These are phyloP conservation scores for Torymus texanus DNA, from an alignment of 2,888 invertebrate species.

Conservation along the genomic window DNA sequence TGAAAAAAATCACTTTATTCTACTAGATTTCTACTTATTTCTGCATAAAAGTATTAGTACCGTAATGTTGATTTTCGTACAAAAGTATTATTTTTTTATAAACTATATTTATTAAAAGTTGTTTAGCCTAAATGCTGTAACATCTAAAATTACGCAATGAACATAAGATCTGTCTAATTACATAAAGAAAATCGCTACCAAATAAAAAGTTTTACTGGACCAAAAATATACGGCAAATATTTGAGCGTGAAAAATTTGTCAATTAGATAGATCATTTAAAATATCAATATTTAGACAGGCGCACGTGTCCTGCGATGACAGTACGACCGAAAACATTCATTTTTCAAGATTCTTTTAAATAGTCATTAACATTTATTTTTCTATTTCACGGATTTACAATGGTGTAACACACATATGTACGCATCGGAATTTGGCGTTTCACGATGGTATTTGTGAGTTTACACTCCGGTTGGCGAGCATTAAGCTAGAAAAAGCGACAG, in stretches of 20 bases:
- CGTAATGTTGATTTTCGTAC: no score
- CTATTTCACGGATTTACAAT: constrained; percentile 63
- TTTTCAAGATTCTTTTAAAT: constrained; percentile 70
- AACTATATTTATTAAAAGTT: no score
- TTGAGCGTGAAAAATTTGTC: constrained; percentile 18
- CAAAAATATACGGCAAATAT: not conserved
- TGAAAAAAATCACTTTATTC: no score
- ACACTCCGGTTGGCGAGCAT: not conserved
- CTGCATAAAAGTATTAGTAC: no score
- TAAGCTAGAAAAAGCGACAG: not conserved
- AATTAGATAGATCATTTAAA: constrained; percentile 52
- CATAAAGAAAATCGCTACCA: not conserved
- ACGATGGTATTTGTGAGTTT: not conserved
- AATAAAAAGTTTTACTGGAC: not conserved
- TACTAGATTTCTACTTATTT: no score
- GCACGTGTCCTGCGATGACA: constrained; percentile 4
- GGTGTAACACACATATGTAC: constrained; percentile 4
- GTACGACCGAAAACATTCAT: constrained; percentile 57
- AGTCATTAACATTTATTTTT: constrained; percentile 71
- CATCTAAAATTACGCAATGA: no score
- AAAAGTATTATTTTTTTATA: no score
- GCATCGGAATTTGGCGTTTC: constrained; percentile 5
- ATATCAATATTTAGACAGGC: constrained; percentile 59
- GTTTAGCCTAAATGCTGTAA: no score
- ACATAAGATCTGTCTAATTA: no score